Evolutionary conservation across 2,113 vertebrate species (phyloP), one percentile per base, ranked within the genome.

Genomic region (Psilopogon haemacephalus): DNA sequence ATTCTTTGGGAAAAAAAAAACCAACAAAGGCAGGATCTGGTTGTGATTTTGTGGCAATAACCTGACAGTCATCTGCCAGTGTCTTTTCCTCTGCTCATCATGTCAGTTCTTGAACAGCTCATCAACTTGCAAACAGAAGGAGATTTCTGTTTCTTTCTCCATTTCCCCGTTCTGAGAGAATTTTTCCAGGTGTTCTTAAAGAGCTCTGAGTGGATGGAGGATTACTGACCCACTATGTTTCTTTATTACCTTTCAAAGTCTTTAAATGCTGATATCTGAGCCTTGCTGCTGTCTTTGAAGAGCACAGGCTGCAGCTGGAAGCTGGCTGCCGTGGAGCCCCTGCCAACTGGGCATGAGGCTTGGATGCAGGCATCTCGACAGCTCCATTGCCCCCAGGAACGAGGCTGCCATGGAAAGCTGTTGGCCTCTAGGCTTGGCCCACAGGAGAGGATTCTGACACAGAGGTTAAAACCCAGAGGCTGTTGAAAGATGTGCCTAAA

Each of bases 11-110:
- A 52, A 86, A 84, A 40, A 27, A 65, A 86, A 90, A 23, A 68
- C 52, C 88, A 84, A 40, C 24, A 62, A 84, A 91, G 26, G 28
- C 38, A 40, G 12, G 15, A 64, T 90, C n/a, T 90, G 54, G 8
- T 69, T 69, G 65, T 50, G 60, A 74, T 84, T 89, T 93, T 88
- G 52, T 88, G 79, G 70, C 77, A 86, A 88, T 81, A 93, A 90
- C 58, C 68, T 71, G 62, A 60, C 56, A 92, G 62, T 75, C 8
- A 64, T 88, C 86, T 86, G 24, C 70, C 77, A 59, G 42, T 46
- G 86, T 90, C 55, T 93, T 90, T 63, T 90, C 63, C 69, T 84
- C 33, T 71, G 26, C 24, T 93, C n/a, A 35, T 77, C 46, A 46
- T 73, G 32, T 32, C 9, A 21, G 42, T 64, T 83, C 83, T 80